Evolutionary conservation across 2,888 invertebrate species (phyloP).

Genomic region (Cenopis cana): DNA sequence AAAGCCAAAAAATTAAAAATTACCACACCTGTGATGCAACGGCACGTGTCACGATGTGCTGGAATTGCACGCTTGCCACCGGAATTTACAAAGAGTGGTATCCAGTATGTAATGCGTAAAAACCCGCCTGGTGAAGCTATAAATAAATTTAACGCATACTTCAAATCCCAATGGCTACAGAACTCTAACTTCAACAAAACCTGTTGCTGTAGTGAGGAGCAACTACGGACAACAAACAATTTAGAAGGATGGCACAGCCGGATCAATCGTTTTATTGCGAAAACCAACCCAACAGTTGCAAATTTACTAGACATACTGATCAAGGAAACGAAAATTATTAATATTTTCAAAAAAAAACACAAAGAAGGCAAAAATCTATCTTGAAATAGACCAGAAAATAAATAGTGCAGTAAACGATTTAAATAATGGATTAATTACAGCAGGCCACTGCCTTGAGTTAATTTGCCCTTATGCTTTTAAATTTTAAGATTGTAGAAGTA

Average conservation of each 20-base stretch:
- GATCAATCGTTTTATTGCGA: too few species aligned
- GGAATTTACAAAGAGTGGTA: slow-evolving; percentile 7
- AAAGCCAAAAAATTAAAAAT: slow-evolving; percentile 6
- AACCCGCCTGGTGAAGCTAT: slow-evolving; percentile 9
- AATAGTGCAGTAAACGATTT: slow-evolving; percentile 13
- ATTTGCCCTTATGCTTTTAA: slow-evolving; percentile 15
- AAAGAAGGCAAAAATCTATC: slow-evolving; percentile 6
- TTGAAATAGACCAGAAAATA: slow-evolving; percentile 8
- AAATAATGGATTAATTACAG: slow-evolving; percentile 8
- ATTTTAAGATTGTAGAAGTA: slow-evolving; percentile 14
- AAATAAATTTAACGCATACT: background rate
- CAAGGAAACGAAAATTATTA: too few species aligned
- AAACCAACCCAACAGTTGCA: too few species aligned
- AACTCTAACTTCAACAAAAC: too few species aligned
- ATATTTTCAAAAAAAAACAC: too few species aligned
- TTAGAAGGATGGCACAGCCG: too few species aligned
- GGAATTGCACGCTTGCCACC: slow-evolving; percentile 5
- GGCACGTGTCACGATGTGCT: slow-evolving; percentile 6
- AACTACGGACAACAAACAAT: too few species aligned
- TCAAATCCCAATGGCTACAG: too few species aligned
- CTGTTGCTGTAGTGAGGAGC: too few species aligned
- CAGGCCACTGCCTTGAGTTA: slow-evolving; percentile 8
- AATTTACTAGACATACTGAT: too few species aligned
- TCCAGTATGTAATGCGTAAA: slow-evolving; percentile 11
- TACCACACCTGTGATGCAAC: slow-evolving; percentile 6